phyloP scores from a whole-genome alignment of 2,888 invertebrate genomes.

The Eurytoma adleriae region DNA sequence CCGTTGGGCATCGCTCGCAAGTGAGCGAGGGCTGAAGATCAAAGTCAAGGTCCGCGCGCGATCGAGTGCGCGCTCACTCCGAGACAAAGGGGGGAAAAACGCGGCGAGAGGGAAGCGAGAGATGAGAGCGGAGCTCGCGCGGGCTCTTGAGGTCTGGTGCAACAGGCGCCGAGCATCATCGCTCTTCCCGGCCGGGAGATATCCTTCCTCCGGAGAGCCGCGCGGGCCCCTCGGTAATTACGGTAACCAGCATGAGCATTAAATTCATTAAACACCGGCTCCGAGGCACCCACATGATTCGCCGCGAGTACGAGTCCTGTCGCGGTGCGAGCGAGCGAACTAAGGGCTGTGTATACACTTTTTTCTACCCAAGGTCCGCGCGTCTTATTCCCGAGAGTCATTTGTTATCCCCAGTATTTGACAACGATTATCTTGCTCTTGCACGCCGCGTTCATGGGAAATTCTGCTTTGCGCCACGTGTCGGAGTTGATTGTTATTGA shows the following conservation, averaged over 20 bases:
- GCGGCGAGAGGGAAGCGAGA: constrained; percentile 57
- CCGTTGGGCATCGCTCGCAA: constrained; percentile 46
- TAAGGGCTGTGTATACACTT: constrained; percentile 6
- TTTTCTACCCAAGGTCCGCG: background rate
- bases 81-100: constrained; percentile 25
- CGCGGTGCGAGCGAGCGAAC: background rate
- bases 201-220: constrained; percentile 50
- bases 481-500: too few relatives aligned
- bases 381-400: background rate
- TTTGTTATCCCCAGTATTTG: constrained; percentile 35
- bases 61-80: constrained; percentile 5
- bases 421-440: constrained; percentile 27
- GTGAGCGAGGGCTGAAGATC: constrained; percentile 53
- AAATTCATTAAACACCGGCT: constrained; percentile 61
- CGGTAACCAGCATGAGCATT: constrained; percentile 65
- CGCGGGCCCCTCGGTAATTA: constrained; percentile 65
- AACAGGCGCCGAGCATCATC: constrained; percentile 71
- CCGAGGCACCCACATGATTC: constrained; percentile 34
- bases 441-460: too few relatives aligned
- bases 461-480: too few relatives aligned
- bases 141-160: constrained; percentile 59
- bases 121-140: constrained; percentile 45
- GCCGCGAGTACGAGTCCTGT: background rate
- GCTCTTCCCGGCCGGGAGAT: constrained; percentile 65
- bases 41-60: constrained; percentile 45